Conservation (phyloP, 2,797 vertebrate genomes). For the Poeciliopsis infans region DNA sequence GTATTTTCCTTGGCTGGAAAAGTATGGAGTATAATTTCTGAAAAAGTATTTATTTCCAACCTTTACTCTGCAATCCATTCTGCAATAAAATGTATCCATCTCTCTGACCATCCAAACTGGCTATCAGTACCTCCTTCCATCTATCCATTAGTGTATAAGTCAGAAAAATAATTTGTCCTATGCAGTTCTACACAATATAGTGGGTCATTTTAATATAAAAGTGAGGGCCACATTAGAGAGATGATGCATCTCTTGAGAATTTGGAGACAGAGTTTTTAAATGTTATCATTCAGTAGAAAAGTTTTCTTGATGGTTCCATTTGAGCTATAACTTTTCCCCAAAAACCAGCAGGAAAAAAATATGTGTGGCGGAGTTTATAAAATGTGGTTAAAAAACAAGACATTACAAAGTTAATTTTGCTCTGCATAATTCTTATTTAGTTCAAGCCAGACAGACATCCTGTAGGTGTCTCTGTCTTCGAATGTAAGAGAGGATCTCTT, state of each 20-base stretch:
- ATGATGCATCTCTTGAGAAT: too few species aligned
- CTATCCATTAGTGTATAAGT: not conserved
- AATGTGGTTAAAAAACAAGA: not conserved
- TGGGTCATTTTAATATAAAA: not conserved
- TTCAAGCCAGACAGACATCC: slow-evolving; percentile 20
- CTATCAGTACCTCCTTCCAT: not conserved
- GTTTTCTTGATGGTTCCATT: not conserved
- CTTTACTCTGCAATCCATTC: not conserved
- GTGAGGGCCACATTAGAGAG: too few species aligned
- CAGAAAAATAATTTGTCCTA: not conserved
- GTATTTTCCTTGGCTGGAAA: not conserved
- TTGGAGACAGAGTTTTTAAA: too few species aligned
- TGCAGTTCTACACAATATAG: not conserved
- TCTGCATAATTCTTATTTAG: not conserved
- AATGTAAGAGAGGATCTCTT: slow-evolving; percentile 19
- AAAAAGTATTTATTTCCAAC: not conserved
- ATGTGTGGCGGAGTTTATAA: not conserved
- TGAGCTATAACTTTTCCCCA: not conserved
- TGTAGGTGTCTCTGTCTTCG: slow-evolving; percentile 11
- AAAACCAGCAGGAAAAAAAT: not conserved
- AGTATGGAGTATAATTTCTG: not conserved
- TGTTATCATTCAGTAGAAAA: too few species aligned
- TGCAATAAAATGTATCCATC: not conserved
- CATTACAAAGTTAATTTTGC: not conserved
- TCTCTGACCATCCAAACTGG: not conserved